Evolutionary conservation across 1,140 invertebrate genomes (phyloP).

Genomic region (Cherax destructor): DNA sequence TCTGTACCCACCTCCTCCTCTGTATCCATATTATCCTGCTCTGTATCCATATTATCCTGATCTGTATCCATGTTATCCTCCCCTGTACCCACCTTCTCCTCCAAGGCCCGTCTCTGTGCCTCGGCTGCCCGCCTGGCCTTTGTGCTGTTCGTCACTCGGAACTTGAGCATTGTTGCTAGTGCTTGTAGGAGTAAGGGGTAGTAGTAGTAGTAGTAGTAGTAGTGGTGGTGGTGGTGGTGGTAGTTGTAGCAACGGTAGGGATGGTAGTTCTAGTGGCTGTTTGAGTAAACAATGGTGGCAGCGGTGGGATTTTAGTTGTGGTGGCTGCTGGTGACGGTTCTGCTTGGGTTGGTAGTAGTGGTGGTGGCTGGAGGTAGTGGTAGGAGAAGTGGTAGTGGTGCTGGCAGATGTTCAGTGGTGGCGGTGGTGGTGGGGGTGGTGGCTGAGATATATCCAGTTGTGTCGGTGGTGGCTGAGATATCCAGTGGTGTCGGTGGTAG

Average conservation of each 20-base stretch:
- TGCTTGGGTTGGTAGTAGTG: too few relatives aligned
- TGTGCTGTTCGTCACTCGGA: slow-evolving; percentile 70
- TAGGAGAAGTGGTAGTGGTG: too few relatives aligned
- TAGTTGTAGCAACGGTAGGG: neutral
- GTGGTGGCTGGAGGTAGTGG: too few relatives aligned
- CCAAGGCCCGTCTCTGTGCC: slow-evolving; percentile 64
- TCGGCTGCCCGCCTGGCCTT: slow-evolving; percentile 67
- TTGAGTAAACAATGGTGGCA: too few relatives aligned
- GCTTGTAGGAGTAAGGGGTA: neutral
- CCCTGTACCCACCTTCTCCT: slow-evolving; percentile 62
- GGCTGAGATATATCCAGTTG: too few relatives aligned
- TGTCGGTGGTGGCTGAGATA: too few relatives aligned
- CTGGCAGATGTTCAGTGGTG: too few relatives aligned
- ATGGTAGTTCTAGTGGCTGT: too few relatives aligned
- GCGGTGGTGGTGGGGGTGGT: too few relatives aligned
- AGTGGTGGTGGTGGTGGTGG: neutral
- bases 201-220: neutral
- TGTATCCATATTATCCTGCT: neutral
- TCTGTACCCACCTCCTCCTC: neutral
- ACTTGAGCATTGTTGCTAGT: slow-evolving; percentile 65
- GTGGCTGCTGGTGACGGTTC: too few relatives aligned
- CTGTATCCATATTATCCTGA: neutral
- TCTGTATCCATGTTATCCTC: neutral
- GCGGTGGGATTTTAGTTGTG: too few relatives aligned
- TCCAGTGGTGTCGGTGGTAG: too few relatives aligned